Conservation (phyloP, 2,113 vertebrate genomes). For the Suricata suricatta region DNA sequence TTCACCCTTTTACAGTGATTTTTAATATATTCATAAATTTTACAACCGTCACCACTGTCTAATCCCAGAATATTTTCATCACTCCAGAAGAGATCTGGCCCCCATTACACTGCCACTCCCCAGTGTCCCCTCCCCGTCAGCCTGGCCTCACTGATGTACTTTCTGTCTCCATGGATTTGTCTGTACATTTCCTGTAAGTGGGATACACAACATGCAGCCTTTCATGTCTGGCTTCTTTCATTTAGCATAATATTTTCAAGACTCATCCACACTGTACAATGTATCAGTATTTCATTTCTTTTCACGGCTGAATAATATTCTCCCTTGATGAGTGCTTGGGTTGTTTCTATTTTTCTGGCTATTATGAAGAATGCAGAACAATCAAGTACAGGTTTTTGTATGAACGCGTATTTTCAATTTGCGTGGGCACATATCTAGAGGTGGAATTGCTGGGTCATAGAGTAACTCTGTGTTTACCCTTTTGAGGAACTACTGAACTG, state of each 20-base stretch:
- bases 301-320: constrained; percentile 12
- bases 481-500: not conserved
- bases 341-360: not conserved
- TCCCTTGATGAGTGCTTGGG: not conserved
- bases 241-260: constrained; percentile 14
- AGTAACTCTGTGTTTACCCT: not conserved
- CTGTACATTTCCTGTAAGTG: not conserved
- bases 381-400: not conserved
- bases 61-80: not conserved
- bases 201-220: not conserved
- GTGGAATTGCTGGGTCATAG: not conserved
- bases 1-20: constrained; percentile 26
- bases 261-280: not conserved
- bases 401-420: not conserved
- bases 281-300: constrained; percentile 1
- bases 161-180: not conserved
- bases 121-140: too few relatives aligned
- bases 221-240: not conserved
- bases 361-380: constrained; percentile 5
- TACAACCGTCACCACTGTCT: not conserved
- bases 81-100: not conserved
- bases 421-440: not conserved
- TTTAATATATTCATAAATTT: constrained; percentile 24
- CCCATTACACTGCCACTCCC: not conserved
- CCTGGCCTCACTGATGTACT: not conserved